Evolutionary conservation across 2,113 vertebrate genomes (phyloP).

Genomic region (Ursus arctos): DNA sequence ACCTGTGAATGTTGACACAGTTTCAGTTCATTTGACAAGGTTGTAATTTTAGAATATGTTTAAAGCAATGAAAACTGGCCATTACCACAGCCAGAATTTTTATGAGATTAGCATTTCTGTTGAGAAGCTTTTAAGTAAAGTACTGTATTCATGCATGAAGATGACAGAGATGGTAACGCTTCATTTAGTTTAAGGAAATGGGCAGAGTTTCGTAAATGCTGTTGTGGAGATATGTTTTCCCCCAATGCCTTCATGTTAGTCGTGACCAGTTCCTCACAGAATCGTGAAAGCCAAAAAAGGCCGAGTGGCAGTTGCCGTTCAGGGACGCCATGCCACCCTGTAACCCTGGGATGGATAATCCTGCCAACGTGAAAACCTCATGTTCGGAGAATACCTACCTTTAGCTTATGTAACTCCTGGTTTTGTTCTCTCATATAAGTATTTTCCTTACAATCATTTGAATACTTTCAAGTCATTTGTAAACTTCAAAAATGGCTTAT

Average conservation of each 20-base stretch:
- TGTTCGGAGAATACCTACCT: not conserved
- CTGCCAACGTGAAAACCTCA: rapidly evolving
- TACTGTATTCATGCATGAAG: not conserved
- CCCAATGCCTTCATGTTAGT: not conserved
- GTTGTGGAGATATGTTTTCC: not conserved
- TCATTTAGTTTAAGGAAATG: not conserved
- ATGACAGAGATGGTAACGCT: not conserved
- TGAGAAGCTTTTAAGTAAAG: conserved; percentile 39
- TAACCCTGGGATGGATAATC: not conserved
- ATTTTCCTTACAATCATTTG: not conserved
- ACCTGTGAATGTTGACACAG: not conserved
- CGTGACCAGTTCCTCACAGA: not conserved
- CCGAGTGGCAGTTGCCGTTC: not conserved
- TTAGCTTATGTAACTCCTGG: not conserved
- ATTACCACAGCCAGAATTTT: not conserved
- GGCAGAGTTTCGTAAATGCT: not conserved
- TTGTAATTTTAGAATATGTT: conserved; percentile 47
- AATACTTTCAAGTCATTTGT: conserved; percentile 13
- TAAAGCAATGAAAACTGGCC: conserved; percentile 13
- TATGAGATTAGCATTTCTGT: not conserved
- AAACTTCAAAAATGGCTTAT: conserved; percentile 17
- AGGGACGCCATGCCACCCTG: rapidly evolving
- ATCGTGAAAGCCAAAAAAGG: not conserved
- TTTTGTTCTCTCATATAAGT: not conserved
- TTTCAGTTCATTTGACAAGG: not conserved